Evolutionary conservation across 2,797 vertebrate species (phyloP), one percentile per base, ranked within the genome.

Genomic region (Poeciliopsis infans): DNA sequence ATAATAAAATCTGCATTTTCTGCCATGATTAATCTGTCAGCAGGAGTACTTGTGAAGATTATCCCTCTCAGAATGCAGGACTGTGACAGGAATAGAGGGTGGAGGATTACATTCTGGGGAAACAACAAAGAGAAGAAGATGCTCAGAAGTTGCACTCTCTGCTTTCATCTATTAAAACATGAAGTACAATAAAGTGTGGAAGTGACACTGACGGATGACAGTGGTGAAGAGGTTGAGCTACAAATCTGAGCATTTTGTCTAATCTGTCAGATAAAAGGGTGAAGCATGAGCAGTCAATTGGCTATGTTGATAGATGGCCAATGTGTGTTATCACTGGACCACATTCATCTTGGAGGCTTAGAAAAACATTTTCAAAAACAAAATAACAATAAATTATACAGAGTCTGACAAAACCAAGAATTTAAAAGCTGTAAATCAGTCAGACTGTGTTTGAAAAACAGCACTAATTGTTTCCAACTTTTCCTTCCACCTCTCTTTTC

Each of bases 11-110:
- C 84, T 88, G 88, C 79, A 83, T 89, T 91, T 90, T 79, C 72
- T 86, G 84, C 86, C 78, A n/a, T 43, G 73, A 90, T 92, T 91
- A 92, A 89, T 91, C 85, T 83, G 87, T 93, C 92, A 87, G 79
- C 20, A 8, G 23, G 43, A 83, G 86, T 59, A 59, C 82, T 86
- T 28, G 73, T 79, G 77, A 76, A 87, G 92, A 92, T 92, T 85
- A 93, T 91, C 88, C 85, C 57, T 33, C 69, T 86, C 80, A 76
- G 79, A 91, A 90, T 83, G 85, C 83, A 79, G 76, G 76, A 85
- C 77, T 72, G 81, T 82, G 86, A 82, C 88, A 76, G 79, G 76
- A 80, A 72, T 51, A 86, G 66, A 78, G 83, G 83, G 83, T 20
- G 75, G 75, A 83, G 87, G 89, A 91, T 91, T 92, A 86, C 74